phyloP scores from a whole-genome alignment of 2,888 invertebrate species.

The Blomia tropicalis region DNA sequence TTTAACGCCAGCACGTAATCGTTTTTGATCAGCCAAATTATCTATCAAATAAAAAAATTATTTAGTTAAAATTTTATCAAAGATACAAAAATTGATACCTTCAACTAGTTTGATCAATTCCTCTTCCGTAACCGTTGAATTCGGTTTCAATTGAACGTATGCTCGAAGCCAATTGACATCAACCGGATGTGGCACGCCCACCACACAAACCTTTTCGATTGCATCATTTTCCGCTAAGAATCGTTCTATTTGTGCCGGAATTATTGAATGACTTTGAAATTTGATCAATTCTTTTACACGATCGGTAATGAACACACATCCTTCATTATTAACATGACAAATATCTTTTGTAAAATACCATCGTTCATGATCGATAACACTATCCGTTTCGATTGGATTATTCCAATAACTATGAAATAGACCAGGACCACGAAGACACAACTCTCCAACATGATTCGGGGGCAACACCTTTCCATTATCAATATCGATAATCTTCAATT shows the following conservation, averaged over 20 bases:
- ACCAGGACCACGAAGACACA: background rate
- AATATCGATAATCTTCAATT: background rate
- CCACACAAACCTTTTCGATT: background rate
- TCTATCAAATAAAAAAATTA: background rate
- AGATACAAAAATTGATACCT: background rate
- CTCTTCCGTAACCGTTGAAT: background rate
- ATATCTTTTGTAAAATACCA: background rate
- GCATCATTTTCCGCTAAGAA: background rate
- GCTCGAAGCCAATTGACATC: background rate
- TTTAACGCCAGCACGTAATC: background rate
- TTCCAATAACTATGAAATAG: background rate
- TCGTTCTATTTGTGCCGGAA: background rate
- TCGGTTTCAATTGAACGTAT: background rate
- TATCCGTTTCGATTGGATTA: background rate
- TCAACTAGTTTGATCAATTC: background rate
- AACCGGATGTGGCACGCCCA: background rate
- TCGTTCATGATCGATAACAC: background rate
- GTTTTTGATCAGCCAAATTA: background rate
- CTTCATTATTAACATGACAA: background rate
- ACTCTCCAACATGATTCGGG: background rate
- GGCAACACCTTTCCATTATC: background rate
- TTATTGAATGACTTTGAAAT: background rate
- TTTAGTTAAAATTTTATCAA: background rate
- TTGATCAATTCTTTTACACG: background rate
- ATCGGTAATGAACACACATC: background rate